Evolutionary conservation across 2,888 invertebrate genomes (phyloP).

Genomic region (Heliconius hortense): DNA sequence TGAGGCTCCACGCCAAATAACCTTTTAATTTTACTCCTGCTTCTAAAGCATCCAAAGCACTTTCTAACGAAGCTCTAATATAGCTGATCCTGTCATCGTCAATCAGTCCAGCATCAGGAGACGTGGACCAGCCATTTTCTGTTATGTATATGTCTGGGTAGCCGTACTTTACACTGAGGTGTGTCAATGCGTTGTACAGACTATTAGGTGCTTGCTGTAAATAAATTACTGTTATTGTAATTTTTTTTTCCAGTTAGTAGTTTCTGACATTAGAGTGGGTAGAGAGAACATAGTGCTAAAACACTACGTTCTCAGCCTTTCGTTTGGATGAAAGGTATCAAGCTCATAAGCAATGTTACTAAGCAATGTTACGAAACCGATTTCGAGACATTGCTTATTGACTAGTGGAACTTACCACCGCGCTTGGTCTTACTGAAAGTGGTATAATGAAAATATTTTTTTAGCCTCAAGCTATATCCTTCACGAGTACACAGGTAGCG

Average conservation of each 20-base stretch:
- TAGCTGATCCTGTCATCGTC: conserved; percentile 74
- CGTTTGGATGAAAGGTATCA: no score
- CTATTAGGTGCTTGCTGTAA: conserved; percentile 80
- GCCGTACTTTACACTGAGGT: not conserved
- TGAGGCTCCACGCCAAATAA: conserved; percentile 83
- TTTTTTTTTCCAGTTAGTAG: not conserved
- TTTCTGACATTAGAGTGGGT: no score
- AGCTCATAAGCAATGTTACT: no score
- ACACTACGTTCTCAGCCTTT: no score
- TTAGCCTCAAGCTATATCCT: no score
- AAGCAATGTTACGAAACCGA: no score
- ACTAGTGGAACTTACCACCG: no score
- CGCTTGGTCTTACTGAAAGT: no score
- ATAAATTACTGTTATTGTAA: not conserved
- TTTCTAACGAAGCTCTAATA: conserved; percentile 68
- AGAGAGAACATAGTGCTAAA: no score
- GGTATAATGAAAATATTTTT: no score
- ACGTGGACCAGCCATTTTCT: conserved; percentile 83
- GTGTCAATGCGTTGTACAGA: conserved; percentile 76
- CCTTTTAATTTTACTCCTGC: conserved; percentile 74
- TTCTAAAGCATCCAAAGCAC: conserved; percentile 66
- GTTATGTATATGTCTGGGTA: conserved; percentile 62
- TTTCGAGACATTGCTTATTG: no score
- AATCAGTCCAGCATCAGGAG: conserved; percentile 51
- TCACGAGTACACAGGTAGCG: no score